Percentiles rank a stretch among this genome's conserved stretches.
phyloP scores from a whole-genome alignment of 2,113 vertebrate species.

The Callithrix jacchus region DNA sequence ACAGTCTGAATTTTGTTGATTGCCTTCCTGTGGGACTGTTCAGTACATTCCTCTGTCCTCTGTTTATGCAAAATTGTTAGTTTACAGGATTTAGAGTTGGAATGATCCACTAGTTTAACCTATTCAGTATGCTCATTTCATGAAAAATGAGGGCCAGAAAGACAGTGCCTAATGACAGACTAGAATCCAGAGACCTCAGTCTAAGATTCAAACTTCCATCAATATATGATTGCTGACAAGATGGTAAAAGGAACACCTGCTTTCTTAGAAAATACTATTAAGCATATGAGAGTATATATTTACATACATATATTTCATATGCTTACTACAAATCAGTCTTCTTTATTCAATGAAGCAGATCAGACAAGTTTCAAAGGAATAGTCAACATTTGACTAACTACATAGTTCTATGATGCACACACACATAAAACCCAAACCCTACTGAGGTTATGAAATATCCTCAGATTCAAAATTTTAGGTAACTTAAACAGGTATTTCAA shows the following conservation, averaged over 20 bases:
- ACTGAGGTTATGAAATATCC: slow-evolving; percentile 22
- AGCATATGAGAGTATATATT: slow-evolving; percentile 9
- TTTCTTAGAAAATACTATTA: slow-evolving; percentile 44
- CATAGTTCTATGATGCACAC: not conserved
- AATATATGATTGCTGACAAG: not conserved
- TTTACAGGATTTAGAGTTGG: slow-evolving; percentile 16
- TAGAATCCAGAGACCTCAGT: not conserved
- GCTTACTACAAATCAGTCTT: slow-evolving; percentile 52
- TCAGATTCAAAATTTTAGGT: slow-evolving; percentile 27
- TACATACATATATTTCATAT: slow-evolving; percentile 20
- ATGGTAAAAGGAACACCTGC: not conserved
- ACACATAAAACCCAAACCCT: slow-evolving; percentile 1
- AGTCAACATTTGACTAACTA: slow-evolving; percentile 29
- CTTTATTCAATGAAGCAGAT: not conserved
- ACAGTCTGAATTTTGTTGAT: slow-evolving; percentile 24
- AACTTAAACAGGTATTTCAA: slow-evolving; percentile 36
- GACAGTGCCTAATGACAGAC: not conserved
- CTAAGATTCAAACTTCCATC: not conserved
- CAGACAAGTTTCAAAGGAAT: slow-evolving; percentile 35
- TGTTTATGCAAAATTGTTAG: not conserved
- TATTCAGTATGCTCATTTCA: slow-evolving; percentile 31
- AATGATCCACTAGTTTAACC: slow-evolving; percentile 11
- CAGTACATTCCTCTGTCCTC: not conserved
- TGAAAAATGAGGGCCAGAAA: not conserved
- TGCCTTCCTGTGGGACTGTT: not conserved